These are phyloP conservation scores for Tauraco hartlaubi DNA, from an alignment of 2,797 vertebrate species.

Conservation along the genomic window DNA sequence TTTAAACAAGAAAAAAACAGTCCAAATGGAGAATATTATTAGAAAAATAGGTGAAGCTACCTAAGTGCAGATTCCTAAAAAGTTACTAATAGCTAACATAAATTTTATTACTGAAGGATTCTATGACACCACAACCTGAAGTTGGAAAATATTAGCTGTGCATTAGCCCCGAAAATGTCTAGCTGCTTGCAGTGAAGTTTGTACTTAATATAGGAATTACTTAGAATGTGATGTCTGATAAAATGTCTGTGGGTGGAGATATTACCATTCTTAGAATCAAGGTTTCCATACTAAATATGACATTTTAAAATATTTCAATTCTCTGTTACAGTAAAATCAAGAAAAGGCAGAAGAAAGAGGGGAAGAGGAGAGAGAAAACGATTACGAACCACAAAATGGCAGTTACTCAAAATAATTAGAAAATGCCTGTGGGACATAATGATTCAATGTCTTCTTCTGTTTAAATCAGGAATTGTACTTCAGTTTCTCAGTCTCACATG, in stretches of 20 bases:
- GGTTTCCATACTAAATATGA: neutral
- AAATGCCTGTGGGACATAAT: neutral
- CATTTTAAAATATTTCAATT: neutral
- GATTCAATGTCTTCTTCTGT: neutral
- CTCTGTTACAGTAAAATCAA: neutral
- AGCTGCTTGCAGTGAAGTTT: neutral
- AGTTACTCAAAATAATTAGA: constrained; percentile 24
- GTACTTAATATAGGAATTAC: neutral
- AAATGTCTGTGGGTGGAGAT: neutral
- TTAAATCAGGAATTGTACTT: neutral
- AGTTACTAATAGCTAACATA: neutral
- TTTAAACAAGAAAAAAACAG: neutral
- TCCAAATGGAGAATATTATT: neutral
- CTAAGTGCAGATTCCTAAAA: neutral
- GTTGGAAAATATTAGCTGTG: neutral
- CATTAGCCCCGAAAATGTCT: neutral
- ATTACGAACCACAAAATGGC: neutral
- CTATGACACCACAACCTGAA: neutral
- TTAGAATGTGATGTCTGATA: neutral
- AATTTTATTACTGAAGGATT: neutral
- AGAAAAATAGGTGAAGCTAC: neutral
- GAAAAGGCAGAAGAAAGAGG: neutral
- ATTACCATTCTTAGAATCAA: neutral
- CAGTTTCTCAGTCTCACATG: neutral
- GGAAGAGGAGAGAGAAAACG: neutral